phyloP scores from a whole-genome alignment of 2,888 invertebrate species.

The Conomelus anceps region DNA sequence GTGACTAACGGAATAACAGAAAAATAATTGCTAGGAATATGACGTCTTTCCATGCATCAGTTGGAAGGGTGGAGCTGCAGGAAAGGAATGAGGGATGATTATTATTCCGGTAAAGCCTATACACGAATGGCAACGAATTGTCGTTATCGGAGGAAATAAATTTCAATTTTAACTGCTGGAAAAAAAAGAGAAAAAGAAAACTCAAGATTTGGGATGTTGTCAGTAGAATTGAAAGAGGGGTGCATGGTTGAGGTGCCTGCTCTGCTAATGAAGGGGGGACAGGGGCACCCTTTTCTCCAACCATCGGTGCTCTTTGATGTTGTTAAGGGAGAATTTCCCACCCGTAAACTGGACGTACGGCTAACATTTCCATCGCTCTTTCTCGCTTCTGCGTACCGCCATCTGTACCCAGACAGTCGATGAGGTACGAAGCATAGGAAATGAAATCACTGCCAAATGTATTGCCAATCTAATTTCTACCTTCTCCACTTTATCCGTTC shows the following conservation, averaged over 20 bases:
- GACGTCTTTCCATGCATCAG: background rate
- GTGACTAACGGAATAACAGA: background rate
- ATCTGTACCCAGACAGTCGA: background rate
- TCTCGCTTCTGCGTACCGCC: background rate
- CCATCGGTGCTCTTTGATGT: background rate
- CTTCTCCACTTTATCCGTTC: background rate
- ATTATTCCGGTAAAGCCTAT: background rate
- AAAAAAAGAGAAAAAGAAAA: background rate
- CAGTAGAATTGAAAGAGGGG: background rate
- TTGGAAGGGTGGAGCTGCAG: background rate
- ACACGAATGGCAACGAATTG: background rate
- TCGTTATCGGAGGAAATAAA: background rate
- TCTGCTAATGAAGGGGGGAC: background rate
- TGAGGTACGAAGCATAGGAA: no score
- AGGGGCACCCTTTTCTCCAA: background rate
- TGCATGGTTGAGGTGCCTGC: no score
- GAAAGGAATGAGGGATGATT: background rate
- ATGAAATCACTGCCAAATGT: slow-evolving; percentile 12
- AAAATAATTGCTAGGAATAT: background rate
- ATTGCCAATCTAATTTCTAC: slow-evolving; percentile 14
- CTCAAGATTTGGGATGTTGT: background rate
- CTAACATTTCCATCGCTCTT: background rate
- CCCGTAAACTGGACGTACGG: background rate
- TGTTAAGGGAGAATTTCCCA: background rate
- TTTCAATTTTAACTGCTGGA: background rate